Evolutionary conservation across 2,113 vertebrate species (phyloP).

Genomic region (Psittacara wagleri): DNA sequence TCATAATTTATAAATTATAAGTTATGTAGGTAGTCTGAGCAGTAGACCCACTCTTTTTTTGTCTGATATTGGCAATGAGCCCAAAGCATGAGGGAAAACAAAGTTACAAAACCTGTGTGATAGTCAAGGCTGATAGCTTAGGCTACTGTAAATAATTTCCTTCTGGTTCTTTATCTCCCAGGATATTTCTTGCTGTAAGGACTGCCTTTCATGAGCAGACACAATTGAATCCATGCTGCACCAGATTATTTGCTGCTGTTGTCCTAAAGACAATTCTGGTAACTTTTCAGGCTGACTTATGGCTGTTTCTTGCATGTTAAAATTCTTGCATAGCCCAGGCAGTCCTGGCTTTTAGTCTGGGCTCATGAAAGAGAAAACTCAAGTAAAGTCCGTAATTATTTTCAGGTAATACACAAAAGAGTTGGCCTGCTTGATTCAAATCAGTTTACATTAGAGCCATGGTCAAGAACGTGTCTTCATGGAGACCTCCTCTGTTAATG

Average conservation of each 20-base stretch:
- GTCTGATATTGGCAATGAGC: neutral
- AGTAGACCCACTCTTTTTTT: neutral
- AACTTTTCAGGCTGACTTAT: neutral
- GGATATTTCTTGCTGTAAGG: neutral
- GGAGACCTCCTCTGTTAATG: neutral
- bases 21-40: neutral
- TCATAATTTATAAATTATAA: neutral
- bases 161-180: neutral
- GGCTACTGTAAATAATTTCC: neutral
- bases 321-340: neutral
- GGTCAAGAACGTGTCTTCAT: neutral
- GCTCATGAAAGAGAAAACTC: neutral
- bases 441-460: neutral
- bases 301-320: neutral
- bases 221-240: neutral
- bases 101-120: neutral
- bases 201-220: neutral
- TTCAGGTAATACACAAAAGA: neutral
- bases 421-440: neutral
- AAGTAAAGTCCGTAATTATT: neutral
- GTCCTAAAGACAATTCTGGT: neutral
- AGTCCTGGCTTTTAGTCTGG: neutral
- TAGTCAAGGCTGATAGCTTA: neutral
- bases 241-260: neutral
- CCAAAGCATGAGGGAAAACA: neutral